Conservation (phyloP, 1,140 invertebrate species). For the Drosophila ohnishii region DNA sequence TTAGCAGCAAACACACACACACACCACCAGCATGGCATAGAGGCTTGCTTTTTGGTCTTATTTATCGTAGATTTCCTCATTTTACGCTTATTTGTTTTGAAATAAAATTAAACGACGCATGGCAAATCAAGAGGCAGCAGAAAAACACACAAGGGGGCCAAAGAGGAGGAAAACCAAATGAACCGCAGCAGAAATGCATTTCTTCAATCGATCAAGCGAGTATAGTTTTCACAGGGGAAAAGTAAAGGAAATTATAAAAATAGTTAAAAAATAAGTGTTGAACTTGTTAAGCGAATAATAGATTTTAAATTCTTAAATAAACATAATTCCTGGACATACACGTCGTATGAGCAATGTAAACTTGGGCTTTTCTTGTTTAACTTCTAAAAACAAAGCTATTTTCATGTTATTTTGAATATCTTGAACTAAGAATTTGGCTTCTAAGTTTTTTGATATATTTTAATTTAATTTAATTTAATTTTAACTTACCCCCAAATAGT, state of each 20-base stretch:
- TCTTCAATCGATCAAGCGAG: constrained; percentile 11
- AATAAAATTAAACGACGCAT: constrained; percentile 76
- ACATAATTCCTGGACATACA: neutral
- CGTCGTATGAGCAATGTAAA: neutral
- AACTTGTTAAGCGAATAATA: neutral
- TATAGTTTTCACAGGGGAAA: neutral
- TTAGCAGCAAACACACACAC: constrained; percentile 40
- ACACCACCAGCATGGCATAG: constrained; percentile 17
- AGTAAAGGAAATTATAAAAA: neutral
- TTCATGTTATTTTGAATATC: neutral
- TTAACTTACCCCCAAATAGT: neutral
- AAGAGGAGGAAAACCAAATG: constrained; percentile 28
- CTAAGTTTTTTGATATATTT: neutral
- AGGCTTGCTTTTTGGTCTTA: constrained; percentile 67
- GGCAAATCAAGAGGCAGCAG: constrained; percentile 49
- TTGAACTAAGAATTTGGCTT: neutral
- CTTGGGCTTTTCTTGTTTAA: too few species aligned
- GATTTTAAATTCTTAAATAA: neutral
- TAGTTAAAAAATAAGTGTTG: too few species aligned
- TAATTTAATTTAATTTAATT: neutral
- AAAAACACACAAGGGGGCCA: constrained; percentile 15
- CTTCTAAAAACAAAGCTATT: too few species aligned
- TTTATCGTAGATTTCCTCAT: constrained; percentile 74
- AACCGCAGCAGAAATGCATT: constrained; percentile 27
- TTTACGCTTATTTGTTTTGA: constrained; percentile 77